A percentile compares a stretch with the other conserved stretches of the same genome.
phyloP scores from a whole-genome alignment of 2,113 vertebrate species.

The Varanus komodoensis region DNA sequence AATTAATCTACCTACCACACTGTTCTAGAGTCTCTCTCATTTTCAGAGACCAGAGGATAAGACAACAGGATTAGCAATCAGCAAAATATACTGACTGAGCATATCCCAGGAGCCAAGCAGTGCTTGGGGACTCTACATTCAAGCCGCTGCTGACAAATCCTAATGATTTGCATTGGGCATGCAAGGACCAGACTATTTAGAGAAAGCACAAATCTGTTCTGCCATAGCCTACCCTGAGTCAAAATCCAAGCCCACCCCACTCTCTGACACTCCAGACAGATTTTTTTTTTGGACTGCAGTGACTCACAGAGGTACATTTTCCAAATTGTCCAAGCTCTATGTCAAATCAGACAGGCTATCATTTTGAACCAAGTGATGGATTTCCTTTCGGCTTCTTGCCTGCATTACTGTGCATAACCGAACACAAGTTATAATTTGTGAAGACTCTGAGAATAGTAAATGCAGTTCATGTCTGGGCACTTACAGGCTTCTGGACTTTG shows the following conservation, averaged over 20 bases:
- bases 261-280: slow-evolving; percentile 10
- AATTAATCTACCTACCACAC: not conserved
- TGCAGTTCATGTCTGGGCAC: slow-evolving; percentile 79
- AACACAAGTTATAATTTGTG: slow-evolving; percentile 76
- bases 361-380: slow-evolving; percentile 63
- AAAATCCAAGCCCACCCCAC: slow-evolving; percentile 37
- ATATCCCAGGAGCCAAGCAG: not conserved
- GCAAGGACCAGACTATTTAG: not conserved
- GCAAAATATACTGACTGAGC: not conserved
- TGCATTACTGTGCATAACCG: slow-evolving; percentile 60
- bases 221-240: slow-evolving; percentile 44
- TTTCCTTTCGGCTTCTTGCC: slow-evolving; percentile 65
- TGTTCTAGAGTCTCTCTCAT: not conserved
- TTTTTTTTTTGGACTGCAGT: slow-evolving; percentile 53
- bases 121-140: not conserved
- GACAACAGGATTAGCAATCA: not conserved
- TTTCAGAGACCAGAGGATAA: too few relatives aligned
- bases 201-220: slow-evolving; percentile 2
- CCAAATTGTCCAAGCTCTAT: slow-evolving; percentile 65
- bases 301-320: slow-evolving; percentile 46
- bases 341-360: slow-evolving; percentile 55
- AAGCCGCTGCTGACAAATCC: not conserved
- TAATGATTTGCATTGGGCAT: not conserved
- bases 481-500: slow-evolving; percentile 76
- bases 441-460: slow-evolving; percentile 77